phyloP scores from a whole-genome alignment of 2,797 vertebrate genomes.

The Aotus griseimembra region DNA sequence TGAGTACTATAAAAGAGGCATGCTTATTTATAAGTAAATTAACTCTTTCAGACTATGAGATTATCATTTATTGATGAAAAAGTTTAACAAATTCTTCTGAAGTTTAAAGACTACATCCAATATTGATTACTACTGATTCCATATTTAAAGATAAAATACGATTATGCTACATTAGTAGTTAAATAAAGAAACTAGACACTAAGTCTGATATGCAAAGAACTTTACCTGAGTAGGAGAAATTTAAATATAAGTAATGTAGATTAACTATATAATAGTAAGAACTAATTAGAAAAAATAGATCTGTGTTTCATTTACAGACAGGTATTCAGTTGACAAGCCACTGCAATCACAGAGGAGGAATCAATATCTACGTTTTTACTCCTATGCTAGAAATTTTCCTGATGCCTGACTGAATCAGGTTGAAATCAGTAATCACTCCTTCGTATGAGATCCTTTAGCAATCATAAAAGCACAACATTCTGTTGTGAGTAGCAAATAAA shows the following conservation, averaged over 20 bases:
- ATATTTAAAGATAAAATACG: not conserved
- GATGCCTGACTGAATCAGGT: not conserved
- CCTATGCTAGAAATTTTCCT: not conserved
- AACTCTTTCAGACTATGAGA: not conserved
- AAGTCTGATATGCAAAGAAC: not conserved
- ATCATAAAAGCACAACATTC: constrained; percentile 10
- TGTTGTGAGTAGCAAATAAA: not conserved
- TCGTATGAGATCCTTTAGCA: not conserved
- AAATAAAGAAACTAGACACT: constrained; percentile 1
- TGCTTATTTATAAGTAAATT: not conserved
- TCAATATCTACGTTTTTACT: not conserved
- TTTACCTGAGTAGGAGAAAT: not conserved
- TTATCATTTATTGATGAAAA: not conserved
- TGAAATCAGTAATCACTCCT: not conserved
- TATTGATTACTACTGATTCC: not conserved
- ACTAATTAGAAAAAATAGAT: constrained; percentile 6
- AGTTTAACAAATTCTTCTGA: not conserved
- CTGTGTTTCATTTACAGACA: not conserved
- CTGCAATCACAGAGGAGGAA: not conserved
- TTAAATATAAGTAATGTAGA: not conserved
- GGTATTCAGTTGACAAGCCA: not conserved
- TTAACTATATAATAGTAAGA: not conserved
- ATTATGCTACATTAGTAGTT: not conserved
- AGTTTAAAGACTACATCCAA: not conserved
- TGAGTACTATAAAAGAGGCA: not conserved